A percentile compares a stretch with the other conserved stretches of the same genome.
These are phyloP conservation scores for Poeciliopsis turrubarensis DNA, from an alignment of 2,113 vertebrate species.

Conservation along the genomic window DNA sequence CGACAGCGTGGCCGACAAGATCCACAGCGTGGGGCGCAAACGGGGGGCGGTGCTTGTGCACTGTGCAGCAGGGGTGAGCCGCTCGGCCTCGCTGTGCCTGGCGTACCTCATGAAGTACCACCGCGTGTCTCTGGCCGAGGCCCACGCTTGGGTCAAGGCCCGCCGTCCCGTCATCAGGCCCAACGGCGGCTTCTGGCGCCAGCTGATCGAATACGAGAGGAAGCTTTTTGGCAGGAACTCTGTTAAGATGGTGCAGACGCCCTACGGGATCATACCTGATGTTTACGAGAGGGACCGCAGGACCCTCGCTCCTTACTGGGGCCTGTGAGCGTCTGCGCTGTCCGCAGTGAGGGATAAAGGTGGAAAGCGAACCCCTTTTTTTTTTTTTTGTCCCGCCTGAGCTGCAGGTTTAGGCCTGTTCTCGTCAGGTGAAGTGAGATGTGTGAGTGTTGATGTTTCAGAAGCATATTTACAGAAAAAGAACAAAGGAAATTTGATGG, in stretches of 20 bases:
- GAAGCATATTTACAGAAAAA: conserved; percentile 48
- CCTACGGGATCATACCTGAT: conserved; percentile 92
- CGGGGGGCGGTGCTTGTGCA: conserved; percentile 93
- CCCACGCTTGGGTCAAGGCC: conserved; percentile 95
- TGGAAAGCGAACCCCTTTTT: conserved; percentile 34
- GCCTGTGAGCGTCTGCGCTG: conserved; percentile 77
- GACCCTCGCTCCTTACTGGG: conserved; percentile 93
- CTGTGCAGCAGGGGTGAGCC: conserved; percentile 94
- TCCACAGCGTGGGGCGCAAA: conserved; percentile 93
- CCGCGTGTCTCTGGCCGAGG: conserved; percentile 90
- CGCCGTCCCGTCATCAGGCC: conserved; percentile 92
- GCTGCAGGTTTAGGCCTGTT: conserved; percentile 37
- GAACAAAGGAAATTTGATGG: neutral
- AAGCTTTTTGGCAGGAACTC: conserved; percentile 95
- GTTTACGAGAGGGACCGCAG: conserved; percentile 93
- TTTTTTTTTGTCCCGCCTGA: conserved; percentile 29
- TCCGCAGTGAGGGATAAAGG: conserved; percentile 13
- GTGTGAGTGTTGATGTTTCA: conserved; percentile 50
- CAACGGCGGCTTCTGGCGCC: conserved; percentile 97
- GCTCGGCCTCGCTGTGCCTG: conserved; percentile 94
- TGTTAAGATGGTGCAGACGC: conserved; percentile 97
- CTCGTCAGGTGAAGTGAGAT: conserved; percentile 41
- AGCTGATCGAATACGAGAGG: conserved; percentile 96
- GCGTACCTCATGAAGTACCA: conserved; percentile 99
- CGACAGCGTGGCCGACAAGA: conserved; percentile 95